A percentile compares a stretch with the other conserved stretches of the same genome.
phyloP scores from a whole-genome alignment of 2,113 vertebrate genomes.

The Genyomyrus donnyi region DNA sequence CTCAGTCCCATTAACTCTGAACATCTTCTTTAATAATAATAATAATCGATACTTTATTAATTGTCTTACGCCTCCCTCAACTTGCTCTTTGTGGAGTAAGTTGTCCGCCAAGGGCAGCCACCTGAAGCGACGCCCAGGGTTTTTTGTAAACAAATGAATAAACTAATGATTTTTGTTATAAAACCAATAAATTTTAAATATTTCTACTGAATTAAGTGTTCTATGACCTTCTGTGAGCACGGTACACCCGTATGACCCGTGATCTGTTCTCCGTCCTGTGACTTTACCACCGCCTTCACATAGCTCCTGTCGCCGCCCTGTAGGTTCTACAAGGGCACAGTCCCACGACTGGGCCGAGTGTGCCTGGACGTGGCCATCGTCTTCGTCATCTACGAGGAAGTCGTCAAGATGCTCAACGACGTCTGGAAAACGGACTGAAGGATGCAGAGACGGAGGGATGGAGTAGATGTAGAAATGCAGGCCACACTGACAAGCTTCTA shows the following conservation, averaged over 20 bases:
- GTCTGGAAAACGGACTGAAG: constrained; percentile 60
- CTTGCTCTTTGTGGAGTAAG: too few species aligned
- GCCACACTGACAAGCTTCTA: constrained; percentile 13
- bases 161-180: neutral
- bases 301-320: neutral
- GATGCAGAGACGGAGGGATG: constrained; percentile 9
- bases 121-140: too few species aligned
- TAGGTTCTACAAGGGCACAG: constrained; percentile 67
- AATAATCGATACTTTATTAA: too few species aligned
- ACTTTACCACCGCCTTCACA: neutral
- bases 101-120: too few species aligned
- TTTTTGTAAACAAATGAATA: neutral
- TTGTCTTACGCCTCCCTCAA: too few species aligned
- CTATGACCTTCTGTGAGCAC: neutral
- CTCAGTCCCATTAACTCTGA: neutral
- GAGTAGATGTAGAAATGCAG: neutral
- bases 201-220: neutral
- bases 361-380: constrained; percentile 62
- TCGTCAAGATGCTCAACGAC: constrained; percentile 60
- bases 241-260: neutral
- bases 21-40: neutral
- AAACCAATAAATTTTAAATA: neutral
- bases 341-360: constrained; percentile 54
- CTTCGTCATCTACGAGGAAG: constrained; percentile 65
- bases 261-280: neutral